phyloP scores from a whole-genome alignment of 2,113 vertebrate species.

The Amazona vittata region DNA sequence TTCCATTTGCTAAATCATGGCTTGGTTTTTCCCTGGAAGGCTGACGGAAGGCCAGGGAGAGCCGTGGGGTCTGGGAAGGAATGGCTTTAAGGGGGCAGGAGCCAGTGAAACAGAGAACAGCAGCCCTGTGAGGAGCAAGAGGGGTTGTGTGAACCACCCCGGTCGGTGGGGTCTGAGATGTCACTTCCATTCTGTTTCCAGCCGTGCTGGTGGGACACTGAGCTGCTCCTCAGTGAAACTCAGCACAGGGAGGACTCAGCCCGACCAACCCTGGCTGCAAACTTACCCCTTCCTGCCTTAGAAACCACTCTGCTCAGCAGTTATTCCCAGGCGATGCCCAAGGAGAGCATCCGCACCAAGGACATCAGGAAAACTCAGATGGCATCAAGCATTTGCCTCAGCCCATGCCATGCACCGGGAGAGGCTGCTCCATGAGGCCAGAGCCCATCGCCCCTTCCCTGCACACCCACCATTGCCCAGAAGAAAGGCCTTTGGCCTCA shows the following conservation, averaged over 20 bases:
- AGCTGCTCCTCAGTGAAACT: background rate
- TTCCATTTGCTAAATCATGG: background rate
- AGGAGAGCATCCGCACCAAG: background rate
- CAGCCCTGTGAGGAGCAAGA: background rate
- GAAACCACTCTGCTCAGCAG: background rate
- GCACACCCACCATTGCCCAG: background rate
- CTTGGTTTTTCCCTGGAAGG: background rate
- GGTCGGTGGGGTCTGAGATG: background rate
- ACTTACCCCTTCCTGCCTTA: background rate
- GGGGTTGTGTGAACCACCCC: background rate
- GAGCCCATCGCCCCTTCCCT: background rate
- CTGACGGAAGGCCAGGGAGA: background rate
- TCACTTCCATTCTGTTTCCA: background rate
- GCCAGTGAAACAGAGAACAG: background rate
- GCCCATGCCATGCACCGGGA: background rate
- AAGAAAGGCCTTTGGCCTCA: background rate
- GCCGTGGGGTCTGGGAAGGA: background rate
- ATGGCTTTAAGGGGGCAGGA: background rate
- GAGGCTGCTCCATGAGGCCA: background rate
- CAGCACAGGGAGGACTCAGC: background rate
- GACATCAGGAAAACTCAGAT: background rate
- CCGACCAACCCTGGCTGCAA: background rate
- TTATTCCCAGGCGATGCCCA: background rate
- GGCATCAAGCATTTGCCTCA: background rate
- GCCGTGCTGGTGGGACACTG: background rate